Conservation (phyloP, 2,888 invertebrate genomes). For the Eretmocerus hayati region DNA sequence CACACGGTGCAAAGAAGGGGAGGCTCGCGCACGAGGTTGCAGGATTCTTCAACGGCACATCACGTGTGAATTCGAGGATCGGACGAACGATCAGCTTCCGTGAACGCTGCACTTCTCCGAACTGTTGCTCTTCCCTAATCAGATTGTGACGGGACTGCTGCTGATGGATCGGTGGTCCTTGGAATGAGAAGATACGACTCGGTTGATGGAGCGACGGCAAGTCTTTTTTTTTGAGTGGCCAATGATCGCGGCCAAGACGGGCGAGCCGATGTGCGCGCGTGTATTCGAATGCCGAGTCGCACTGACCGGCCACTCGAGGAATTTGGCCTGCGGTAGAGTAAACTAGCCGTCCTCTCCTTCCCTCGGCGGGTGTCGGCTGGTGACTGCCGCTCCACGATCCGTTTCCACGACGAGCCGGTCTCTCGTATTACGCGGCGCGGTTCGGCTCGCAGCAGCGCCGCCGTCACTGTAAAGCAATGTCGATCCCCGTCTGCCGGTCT, state of each 20-base stretch:
- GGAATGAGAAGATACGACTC: no score
- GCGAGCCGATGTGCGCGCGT: slow-evolving; percentile 25
- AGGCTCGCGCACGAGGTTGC: no score
- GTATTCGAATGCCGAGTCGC: slow-evolving; percentile 34
- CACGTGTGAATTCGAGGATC: no score
- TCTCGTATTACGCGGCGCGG: neutral
- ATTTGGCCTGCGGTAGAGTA: slow-evolving; percentile 23
- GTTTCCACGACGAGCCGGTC: slow-evolving; percentile 2
- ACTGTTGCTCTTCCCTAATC: no score
- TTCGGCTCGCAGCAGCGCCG: slow-evolving; percentile 1
- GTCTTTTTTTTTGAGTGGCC: neutral
- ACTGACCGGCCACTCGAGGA: slow-evolving; percentile 26
- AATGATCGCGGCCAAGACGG: neutral
- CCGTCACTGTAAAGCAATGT: neutral
- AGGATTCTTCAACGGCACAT: no score
- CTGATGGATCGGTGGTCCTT: no score
- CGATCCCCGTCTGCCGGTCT: no score
- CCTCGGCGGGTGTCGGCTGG: no score
- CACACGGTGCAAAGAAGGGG: no score
- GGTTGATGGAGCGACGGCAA: neutral
- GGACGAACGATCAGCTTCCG: no score
- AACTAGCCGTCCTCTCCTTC: no score
- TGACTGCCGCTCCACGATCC: slow-evolving; percentile 1
- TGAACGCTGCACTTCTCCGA: neutral
- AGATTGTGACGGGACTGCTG: no score